Base-by-base conservation (phyloP, 2,797 vertebrate genomes). In the Poeciliopsis infans region DNA sequence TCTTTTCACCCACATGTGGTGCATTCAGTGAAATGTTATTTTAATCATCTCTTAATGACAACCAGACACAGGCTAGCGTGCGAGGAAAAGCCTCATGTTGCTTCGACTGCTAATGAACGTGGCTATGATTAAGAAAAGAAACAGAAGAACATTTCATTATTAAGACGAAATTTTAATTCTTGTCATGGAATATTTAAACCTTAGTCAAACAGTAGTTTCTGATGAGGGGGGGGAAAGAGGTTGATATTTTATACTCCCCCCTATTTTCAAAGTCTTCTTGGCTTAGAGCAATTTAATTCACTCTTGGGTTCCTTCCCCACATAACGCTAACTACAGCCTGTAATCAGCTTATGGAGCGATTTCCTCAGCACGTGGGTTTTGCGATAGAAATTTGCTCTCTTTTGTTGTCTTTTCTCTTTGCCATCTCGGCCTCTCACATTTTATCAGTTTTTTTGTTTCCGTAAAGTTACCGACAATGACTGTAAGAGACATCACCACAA, bases 311-410 rank as follows among this genome's bases (percentile, higher is more conserved):
- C 80, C 88, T 87, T 87, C 87, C 82, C 81, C 86, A 88, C 90
- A 90, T 89, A 91, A 86, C 84, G 83, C 79, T 89, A 82, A 79
- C 79, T 81, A 85, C 84, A 92, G 87, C 84, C 89, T 91, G 86
- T 95, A 94, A 94, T 95, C 93, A 92, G 85, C 81, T 80, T 88
- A 79, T 83, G 76, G 81, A 85, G 85, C 84, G 87, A 89, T 91
- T 91, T 86, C 72, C 80, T 79, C 87, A 83, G 77, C 87, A 85
- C 81, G 88, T 82, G 74, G 87, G 46, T n/a, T 23, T 76, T 82
- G 79, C 79, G 75, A 85, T 72, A 80, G 45, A 70, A 28, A 69
- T n/a, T 68, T 3, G 31, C 39, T 45, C 28, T n/a, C 51, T 7
- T 47, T 68, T 80, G 77, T 70, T 25, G 18, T 71, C 41, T 57